Conservation (phyloP, 2,888 invertebrate species). For the Tinea pellionella region DNA sequence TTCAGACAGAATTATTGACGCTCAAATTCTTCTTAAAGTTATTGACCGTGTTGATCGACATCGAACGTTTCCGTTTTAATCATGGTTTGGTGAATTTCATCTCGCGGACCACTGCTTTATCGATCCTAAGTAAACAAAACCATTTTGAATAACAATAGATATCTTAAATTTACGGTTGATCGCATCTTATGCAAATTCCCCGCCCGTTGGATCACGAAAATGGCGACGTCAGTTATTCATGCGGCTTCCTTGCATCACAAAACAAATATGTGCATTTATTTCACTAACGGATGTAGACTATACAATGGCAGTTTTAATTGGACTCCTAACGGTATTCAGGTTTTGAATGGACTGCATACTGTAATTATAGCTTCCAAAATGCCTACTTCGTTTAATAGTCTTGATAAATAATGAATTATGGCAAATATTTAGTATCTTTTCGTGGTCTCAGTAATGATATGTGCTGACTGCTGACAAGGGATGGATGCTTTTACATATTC, state of each 20-base stretch:
- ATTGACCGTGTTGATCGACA: no score
- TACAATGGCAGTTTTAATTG: background rate
- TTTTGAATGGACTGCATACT: background rate
- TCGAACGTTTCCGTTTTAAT: no score
- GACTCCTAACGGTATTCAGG: background rate
- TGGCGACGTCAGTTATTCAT: constrained; percentile 36
- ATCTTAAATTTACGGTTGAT: constrained; percentile 2
- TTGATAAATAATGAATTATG: no score
- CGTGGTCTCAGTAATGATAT: no score
- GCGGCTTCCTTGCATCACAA: constrained; percentile 38
- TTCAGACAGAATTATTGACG: no score
- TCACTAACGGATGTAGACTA: constrained; percentile 24
- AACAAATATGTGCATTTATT: constrained; percentile 63
- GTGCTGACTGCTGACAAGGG: background rate
- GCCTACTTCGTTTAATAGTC: no score
- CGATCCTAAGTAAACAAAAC: no score
- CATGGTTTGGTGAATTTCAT: no score
- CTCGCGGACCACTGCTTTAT: no score
- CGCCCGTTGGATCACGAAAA: constrained; percentile 23
- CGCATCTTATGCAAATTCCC: constrained; percentile 51
- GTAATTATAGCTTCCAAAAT: background rate
- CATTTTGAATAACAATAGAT: background rate
- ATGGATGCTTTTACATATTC: background rate
- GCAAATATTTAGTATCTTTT: background rate
- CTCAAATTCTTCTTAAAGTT: no score